Evolutionary conservation across 2,113 vertebrate genomes (phyloP), one percentile per base, ranked within the genome.

Genomic region (Eptesicus fuscus): DNA sequence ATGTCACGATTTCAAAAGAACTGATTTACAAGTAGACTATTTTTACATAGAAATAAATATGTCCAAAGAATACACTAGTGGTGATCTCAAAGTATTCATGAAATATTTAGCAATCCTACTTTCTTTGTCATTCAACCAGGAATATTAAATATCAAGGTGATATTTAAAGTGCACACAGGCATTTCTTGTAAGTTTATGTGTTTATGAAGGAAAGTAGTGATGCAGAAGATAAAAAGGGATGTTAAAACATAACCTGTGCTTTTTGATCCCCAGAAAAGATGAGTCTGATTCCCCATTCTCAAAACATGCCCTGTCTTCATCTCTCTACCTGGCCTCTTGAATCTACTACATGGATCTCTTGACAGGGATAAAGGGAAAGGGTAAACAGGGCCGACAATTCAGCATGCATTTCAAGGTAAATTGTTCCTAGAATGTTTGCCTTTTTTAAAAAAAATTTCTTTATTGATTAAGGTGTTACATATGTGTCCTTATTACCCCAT

Each of bases 351-450:
- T 78, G 65, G 12, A 84, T 96, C 96, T 97, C 84, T 76, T 20
- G 77, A 59, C 86, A 96, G 65, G 40, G 91, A 3, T 90, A 93
- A 97, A 95, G 91, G 69, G 17, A 61, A 96, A 96, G 88, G 96
- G 97, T 97, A 98, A 97, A 63, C 12, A 70, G 88, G 90, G 88
- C 47, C 23, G 28, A 83, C 49, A 83, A 40, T 80, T 91, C 67
- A 11, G 79, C 96, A 96, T 97, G 96, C 49, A 85, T 95, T 98
- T 97, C 96, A 82, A 35, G 95, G 87, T 83, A 90, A 90, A 95
- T 97, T 96, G 88, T 93, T 97, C 83, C 59, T 95, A 37, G 76
- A 97, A 93, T 97, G 69, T 98, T 98, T 98, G 94, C 67, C 63
- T 98, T 97, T 98, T 51, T 42, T 42, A 42, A 42, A 18, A 53